phyloP scores from a whole-genome alignment of 2,113 vertebrate genomes.

The Gila orcuttii region DNA sequence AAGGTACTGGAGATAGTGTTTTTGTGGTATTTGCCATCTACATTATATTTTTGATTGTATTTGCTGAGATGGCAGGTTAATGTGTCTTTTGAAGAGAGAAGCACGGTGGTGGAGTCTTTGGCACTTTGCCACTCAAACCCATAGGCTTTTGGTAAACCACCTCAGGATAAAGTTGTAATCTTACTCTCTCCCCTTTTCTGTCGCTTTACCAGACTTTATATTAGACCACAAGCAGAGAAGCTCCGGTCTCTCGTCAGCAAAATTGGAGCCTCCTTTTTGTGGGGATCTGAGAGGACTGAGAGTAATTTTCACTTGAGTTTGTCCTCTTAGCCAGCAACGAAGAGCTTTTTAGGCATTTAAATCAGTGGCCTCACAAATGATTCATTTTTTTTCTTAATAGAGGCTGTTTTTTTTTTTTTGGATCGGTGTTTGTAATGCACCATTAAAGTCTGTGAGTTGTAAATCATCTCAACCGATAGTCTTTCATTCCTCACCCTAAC shows the following conservation, averaged over 20 bases:
- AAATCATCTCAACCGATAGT: conserved; percentile 28
- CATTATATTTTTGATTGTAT: neutral
- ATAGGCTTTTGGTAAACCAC: conserved; percentile 30
- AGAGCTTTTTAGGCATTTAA: conserved; percentile 31
- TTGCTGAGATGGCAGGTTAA: neutral
- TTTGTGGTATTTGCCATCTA: conserved; percentile 9
- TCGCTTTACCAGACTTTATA: neutral
- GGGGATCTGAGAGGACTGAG: neutral
- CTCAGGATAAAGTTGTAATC: conserved; percentile 7
- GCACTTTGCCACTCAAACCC: neutral
- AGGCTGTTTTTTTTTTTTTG: neutral
- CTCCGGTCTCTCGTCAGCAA: conserved; percentile 19
- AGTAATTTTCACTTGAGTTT: conserved; percentile 5
- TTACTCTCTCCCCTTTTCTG: neutral
- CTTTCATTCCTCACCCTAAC: conserved; percentile 27
- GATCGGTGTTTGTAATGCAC: neutral
- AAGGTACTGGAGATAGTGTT: neutral
- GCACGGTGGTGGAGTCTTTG: neutral
- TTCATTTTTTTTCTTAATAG: neutral
- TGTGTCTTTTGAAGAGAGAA: conserved; percentile 5
- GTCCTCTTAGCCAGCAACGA: conserved; percentile 15
- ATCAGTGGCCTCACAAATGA: neutral
- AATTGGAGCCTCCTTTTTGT: conserved; percentile 20
- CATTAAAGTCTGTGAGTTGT: conserved; percentile 34
- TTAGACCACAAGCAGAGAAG: conserved; percentile 29